These are phyloP conservation scores for Sthenelais limicola DNA, from an alignment of 2,888 invertebrate species.

Conservation along the genomic window DNA sequence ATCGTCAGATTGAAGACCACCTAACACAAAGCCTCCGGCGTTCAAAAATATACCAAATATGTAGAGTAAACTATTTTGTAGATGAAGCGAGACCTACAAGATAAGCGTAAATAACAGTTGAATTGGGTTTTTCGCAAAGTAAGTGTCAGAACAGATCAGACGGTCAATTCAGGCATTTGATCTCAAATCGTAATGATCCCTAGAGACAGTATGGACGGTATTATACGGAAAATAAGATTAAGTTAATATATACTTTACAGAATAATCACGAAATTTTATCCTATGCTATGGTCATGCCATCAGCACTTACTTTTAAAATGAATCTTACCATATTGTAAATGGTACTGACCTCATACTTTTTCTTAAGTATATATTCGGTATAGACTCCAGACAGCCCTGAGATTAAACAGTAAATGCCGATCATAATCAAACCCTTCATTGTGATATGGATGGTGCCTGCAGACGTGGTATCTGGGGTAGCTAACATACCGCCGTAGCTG, in stretches of 20 bases:
- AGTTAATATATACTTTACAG: too few species aligned
- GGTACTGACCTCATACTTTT: slow-evolving; percentile 52
- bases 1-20: slow-evolving; percentile 46
- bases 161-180: too few species aligned
- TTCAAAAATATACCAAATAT: slow-evolving; percentile 65
- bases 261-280: too few species aligned
- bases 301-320: too few species aligned
- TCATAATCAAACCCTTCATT: slow-evolving; percentile 66
- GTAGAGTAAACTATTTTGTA: slow-evolving; percentile 69
- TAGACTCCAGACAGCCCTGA: slow-evolving; percentile 71
- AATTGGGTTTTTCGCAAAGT: too few species aligned
- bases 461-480: slow-evolving; percentile 49
- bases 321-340: background rate
- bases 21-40: slow-evolving; percentile 50
- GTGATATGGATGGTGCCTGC: slow-evolving; percentile 65
- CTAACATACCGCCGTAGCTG: slow-evolving; percentile 64
- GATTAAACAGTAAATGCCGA: slow-evolving; percentile 63
- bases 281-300: too few species aligned
- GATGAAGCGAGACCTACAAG: slow-evolving; percentile 62
- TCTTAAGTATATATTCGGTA: slow-evolving; percentile 71
- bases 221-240: too few species aligned
- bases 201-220: too few species aligned
- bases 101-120: background rate
- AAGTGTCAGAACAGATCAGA: too few species aligned
- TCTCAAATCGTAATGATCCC: too few species aligned